Evolutionary conservation across 2,113 vertebrate species (phyloP).

Genomic region (Ptilonorhynchus violaceus): DNA sequence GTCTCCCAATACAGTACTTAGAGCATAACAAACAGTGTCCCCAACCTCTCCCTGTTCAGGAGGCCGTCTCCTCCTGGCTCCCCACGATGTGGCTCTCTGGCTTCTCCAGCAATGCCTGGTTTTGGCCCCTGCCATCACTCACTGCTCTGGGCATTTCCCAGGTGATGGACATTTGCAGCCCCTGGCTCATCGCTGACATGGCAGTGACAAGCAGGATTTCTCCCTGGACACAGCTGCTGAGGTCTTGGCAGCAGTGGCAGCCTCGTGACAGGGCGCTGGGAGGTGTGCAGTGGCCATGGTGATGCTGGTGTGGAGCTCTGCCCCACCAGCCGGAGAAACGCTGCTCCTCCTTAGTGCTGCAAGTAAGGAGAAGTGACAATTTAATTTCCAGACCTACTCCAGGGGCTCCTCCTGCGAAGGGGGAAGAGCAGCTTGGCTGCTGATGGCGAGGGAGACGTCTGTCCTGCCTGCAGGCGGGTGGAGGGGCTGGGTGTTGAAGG

Average conservation of each 20-base stretch:
- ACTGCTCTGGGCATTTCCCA: not conserved
- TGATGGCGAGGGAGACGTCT: not conserved
- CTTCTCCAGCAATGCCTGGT: not conserved
- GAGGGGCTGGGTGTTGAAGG: not conserved
- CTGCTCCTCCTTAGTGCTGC: not conserved
- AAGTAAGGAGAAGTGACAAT: not conserved
- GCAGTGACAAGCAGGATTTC: not conserved
- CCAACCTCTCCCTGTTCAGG: not conserved
- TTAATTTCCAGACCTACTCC: not conserved
- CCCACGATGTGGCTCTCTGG: not conserved
- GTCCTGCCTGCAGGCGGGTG: not conserved
- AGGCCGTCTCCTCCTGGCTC: not conserved
- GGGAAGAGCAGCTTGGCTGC: not conserved
- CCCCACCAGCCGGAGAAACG: fast-evolving
- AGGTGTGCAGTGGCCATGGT: not conserved
- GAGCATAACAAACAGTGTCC: not conserved
- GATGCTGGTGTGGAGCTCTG: not conserved
- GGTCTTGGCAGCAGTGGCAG: not conserved
- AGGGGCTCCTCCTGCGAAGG: not conserved
- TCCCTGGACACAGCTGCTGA: not conserved
- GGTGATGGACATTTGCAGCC: not conserved
- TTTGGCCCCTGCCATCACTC: not conserved
- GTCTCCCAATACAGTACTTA: not conserved
- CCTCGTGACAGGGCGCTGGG: not conserved
- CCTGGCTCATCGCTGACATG: not conserved